These are phyloP conservation scores for Siniperca undulata DNA, from an alignment of 2,797 vertebrate species.

Conservation along the genomic window DNA sequence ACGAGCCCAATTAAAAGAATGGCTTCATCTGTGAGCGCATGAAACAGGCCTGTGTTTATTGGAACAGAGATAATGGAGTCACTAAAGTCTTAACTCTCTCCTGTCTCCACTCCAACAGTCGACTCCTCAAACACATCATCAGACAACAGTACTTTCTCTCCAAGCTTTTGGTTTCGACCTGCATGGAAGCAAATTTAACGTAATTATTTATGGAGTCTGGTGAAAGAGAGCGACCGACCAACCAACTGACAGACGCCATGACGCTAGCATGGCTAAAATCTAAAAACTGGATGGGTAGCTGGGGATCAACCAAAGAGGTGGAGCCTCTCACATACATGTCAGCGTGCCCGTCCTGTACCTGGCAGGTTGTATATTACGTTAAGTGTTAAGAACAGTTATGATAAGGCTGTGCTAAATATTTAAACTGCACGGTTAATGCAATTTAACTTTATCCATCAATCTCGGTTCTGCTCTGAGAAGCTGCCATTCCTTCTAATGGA, in stretches of 20 bases:
- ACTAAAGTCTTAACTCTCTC: slow-evolving; percentile 72
- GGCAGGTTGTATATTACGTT: slow-evolving; percentile 85
- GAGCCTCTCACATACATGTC: slow-evolving; percentile 6
- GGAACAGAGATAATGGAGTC: slow-evolving; percentile 80
- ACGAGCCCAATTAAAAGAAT: slow-evolving; percentile 91
- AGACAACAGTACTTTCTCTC: neutral
- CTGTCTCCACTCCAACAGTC: neutral
- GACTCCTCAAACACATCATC: neutral
- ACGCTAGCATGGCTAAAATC: neutral
- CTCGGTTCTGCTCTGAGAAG: slow-evolving; percentile 80
- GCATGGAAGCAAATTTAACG: too few relatives aligned
- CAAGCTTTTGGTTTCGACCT: too few relatives aligned
- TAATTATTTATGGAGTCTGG: neutral
- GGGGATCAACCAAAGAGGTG: neutral
- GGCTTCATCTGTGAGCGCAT: slow-evolving; percentile 79
- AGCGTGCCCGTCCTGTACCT: slow-evolving; percentile 26
- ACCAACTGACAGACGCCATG: neutral
- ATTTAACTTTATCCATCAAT: slow-evolving; percentile 94
- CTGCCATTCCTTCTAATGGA: slow-evolving; percentile 84
- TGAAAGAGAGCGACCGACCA: neutral
- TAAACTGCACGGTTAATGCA: slow-evolving; percentile 90
- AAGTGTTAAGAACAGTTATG: slow-evolving; percentile 93
- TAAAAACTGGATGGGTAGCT: neutral
- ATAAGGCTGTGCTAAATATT: slow-evolving; percentile 94
- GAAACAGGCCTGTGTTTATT: slow-evolving; percentile 79